phyloP scores from a whole-genome alignment of 2,113 vertebrate genomes.

The Solenodon paradoxus region DNA sequence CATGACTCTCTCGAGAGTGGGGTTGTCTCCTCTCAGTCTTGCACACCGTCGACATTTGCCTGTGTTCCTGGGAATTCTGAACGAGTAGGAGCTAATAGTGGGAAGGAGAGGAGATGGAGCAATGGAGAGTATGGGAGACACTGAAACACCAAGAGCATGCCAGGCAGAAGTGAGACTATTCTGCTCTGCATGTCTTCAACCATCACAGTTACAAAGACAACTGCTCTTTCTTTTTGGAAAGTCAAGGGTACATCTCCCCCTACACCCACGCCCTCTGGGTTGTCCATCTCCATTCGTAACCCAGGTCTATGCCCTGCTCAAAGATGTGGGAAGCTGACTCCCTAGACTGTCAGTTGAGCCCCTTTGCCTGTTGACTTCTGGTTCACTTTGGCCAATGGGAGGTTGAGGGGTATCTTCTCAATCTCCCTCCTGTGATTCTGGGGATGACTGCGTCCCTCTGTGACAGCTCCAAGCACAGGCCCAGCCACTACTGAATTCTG shows the following conservation, averaged over 20 bases:
- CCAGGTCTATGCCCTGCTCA: not conserved
- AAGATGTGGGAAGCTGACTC: not conserved
- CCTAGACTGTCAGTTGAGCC: not conserved
- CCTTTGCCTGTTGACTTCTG: not conserved
- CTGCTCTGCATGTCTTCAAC: not conserved
- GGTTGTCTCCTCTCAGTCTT: not conserved
- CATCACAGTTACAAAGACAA: not conserved
- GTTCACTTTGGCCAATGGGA: not conserved
- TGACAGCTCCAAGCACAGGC: not conserved
- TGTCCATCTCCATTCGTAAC: not conserved
- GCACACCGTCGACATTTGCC: not conserved
- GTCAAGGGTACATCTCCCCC: not conserved
- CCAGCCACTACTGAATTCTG: not conserved
- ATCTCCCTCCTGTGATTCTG: not conserved
- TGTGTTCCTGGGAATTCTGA: not conserved
- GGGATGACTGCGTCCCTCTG: fast-evolving
- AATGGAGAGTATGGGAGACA: not conserved
- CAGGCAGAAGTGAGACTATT: not conserved
- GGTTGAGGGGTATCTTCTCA: not conserved
- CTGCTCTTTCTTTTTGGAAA: not conserved
- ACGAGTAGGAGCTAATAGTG: not conserved
- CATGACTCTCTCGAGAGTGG: not conserved
- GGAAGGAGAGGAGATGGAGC: not conserved
- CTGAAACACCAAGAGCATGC: not conserved
- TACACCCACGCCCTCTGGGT: not conserved